These are phyloP conservation scores for Protosalanx chinensis DNA, from an alignment of 2,797 vertebrate genomes.

Conservation along the genomic window DNA sequence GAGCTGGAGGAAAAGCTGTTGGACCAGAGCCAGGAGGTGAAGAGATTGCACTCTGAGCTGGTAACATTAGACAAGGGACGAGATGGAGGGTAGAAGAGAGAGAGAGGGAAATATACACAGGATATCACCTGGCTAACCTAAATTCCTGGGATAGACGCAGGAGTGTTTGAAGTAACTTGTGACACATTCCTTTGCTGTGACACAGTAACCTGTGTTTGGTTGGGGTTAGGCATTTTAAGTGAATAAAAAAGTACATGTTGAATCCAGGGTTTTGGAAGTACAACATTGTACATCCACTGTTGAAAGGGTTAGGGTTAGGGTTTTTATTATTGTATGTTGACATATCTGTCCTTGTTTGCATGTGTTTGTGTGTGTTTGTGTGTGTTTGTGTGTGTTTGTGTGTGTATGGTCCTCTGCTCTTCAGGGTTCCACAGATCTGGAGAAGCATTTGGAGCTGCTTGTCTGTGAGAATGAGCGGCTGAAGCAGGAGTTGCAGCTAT, in stretches of 20 bases:
- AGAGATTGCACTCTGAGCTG: constrained; percentile 83
- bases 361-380: not conserved
- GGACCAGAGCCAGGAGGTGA: constrained; percentile 85
- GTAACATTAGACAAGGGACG: constrained; percentile 66
- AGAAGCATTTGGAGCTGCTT: constrained; percentile 92
- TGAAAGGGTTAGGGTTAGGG: too few species aligned
- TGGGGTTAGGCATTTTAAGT: not conserved
- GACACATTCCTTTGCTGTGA: not conserved
- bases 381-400: constrained; percentile 1
- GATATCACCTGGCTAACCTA: constrained; percentile 8
- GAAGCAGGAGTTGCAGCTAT: constrained; percentile 82
- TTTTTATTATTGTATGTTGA: too few species aligned
- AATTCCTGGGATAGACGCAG: constrained; percentile 33
- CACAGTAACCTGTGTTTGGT: not conserved
- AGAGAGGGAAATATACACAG: not conserved
- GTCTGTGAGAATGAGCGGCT: constrained; percentile 85
- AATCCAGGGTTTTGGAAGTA: too few species aligned
- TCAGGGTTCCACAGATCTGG: constrained; percentile 87
- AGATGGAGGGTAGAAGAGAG: not conserved
- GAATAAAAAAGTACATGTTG: not conserved
- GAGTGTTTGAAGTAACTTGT: not conserved
- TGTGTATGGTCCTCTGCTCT: constrained; percentile 17
- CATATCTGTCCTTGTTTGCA: not conserved
- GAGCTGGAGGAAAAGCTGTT: constrained; percentile 84
- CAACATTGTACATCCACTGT: too few species aligned